These are phyloP conservation scores for Epinephelus cyanopodus DNA, from an alignment of 2,113 vertebrate genomes.

Conservation along the genomic window DNA sequence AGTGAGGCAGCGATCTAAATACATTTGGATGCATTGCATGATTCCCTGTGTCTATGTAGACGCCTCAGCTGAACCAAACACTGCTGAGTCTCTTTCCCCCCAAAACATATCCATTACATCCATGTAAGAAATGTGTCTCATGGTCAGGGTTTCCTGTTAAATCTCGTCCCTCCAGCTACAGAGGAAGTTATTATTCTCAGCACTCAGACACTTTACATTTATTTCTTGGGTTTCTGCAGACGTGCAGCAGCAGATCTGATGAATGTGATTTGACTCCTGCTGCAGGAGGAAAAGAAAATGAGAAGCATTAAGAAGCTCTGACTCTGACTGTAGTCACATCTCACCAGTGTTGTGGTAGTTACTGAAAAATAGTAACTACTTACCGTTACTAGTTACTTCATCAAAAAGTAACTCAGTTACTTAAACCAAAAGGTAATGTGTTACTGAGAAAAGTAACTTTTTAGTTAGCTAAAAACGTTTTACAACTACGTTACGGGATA, in stretches of 20 bases:
- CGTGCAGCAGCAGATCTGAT: conserved; percentile 9
- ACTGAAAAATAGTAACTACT: too few relatives aligned
- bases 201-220: conserved; percentile 34
- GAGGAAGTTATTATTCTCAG: conserved; percentile 49
- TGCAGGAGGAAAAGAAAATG: conserved; percentile 41
- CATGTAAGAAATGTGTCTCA: too few relatives aligned
- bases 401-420: too few relatives aligned
- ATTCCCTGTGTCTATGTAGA: background rate
- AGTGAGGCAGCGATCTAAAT: background rate
- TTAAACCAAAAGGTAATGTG: too few relatives aligned
- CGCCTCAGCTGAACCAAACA: too few relatives aligned
- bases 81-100: too few relatives aligned
- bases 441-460: too few relatives aligned
- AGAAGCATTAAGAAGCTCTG: conserved; percentile 30
- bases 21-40: background rate
- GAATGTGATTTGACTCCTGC: conserved; percentile 58
- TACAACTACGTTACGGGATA: too few relatives aligned
- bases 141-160: conserved; percentile 5
- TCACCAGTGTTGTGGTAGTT: background rate
- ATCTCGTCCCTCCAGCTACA: conserved; percentile 28
- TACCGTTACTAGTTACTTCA: too few relatives aligned
- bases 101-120: too few relatives aligned
- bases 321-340: background rate
- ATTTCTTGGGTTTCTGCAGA: conserved; percentile 42
- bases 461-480: too few relatives aligned